Evolutionary conservation across 2,797 vertebrate species (phyloP), one percentile per base, ranked within the genome.

Genomic region (Gymnopithys bicolor): DNA sequence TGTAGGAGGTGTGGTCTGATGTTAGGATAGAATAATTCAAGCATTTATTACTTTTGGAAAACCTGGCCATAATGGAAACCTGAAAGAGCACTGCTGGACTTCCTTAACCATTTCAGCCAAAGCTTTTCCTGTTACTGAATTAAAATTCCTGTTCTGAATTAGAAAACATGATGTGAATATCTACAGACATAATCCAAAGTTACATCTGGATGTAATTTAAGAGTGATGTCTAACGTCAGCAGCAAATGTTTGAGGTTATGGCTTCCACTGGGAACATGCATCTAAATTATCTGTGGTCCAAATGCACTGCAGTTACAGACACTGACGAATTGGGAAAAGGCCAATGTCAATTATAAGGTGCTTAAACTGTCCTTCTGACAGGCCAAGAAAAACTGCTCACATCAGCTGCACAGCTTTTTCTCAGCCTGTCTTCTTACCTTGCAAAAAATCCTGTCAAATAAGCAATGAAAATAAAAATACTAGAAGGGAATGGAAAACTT

Each of bases 351-450:
- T 71, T 89, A 84, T 33, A 68, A 93, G 69, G 45, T 88, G 70
- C 53, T 87, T 84, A 95, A 88, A 80, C 51, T 62, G 74, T 56
- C 78, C 81, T 94, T 41, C 52, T 84, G 64, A 56, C 49, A 67
- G 51, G 52, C 83, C 82, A 92, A 88, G 63, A 88, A 90, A 94
- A 88, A 58, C 53, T 39, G 33, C 43, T 91, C 11, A 2, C 15
- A 79, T 87, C 90, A 94, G 88, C 87, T 68, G 55, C 62, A 77
- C 53, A 87, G 74, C 64, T 93, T 92, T 93, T 89, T 69, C 86
- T 91, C 82, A 85, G 52, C 19, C 73, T 86, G 43, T 74, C 56
- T 70, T 75, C 87, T 89, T 75, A 83, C 68, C 45, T 90, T 73
- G 55, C 43, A 87, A 81, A 91, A 93, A 85, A 78, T 70, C 4